These are phyloP conservation scores for Heliothis virescens DNA, from an alignment of 1,140 invertebrate genomes.

Conservation along the genomic window DNA sequence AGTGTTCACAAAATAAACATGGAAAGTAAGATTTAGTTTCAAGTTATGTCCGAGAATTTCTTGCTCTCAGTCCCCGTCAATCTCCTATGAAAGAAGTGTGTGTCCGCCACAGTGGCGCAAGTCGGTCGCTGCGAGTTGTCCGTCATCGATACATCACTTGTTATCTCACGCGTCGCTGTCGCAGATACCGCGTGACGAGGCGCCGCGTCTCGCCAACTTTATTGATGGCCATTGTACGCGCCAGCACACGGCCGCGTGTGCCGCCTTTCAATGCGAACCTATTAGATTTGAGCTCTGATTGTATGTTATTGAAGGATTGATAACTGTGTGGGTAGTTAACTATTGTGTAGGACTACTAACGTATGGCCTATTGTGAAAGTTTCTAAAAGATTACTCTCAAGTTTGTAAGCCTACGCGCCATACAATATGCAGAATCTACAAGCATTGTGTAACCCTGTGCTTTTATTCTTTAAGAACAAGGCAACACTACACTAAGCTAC, in stretches of 20 bases:
- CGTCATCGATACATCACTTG: constrained; percentile 33
- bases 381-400: too few relatives aligned
- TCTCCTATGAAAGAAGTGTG: constrained; percentile 10
- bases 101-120: neutral
- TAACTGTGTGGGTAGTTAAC: neutral
- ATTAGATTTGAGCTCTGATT: constrained; percentile 34
- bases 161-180: constrained; percentile 26
- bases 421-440: too few relatives aligned
- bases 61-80: neutral
- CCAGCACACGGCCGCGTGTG: neutral
- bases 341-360: too few relatives aligned
- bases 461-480: neutral
- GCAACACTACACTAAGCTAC: too few relatives aligned
- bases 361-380: too few relatives aligned
- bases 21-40: too few relatives aligned
- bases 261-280: constrained; percentile 16
- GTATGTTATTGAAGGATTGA: constrained; percentile 24
- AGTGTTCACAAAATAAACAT: too few relatives aligned
- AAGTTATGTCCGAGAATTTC: neutral
- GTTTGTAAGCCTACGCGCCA: too few relatives aligned
- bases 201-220: constrained; percentile 25
- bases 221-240: constrained; percentile 45
- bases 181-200: constrained; percentile 30
- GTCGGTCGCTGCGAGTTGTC: constrained; percentile 1
- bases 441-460: neutral